A percentile compares a stretch with the other conserved stretches of the same genome.
Evolutionary conservation across 2,797 vertebrate genomes (phyloP).

Genomic region (Gobionotothen gibberifrons): DNA sequence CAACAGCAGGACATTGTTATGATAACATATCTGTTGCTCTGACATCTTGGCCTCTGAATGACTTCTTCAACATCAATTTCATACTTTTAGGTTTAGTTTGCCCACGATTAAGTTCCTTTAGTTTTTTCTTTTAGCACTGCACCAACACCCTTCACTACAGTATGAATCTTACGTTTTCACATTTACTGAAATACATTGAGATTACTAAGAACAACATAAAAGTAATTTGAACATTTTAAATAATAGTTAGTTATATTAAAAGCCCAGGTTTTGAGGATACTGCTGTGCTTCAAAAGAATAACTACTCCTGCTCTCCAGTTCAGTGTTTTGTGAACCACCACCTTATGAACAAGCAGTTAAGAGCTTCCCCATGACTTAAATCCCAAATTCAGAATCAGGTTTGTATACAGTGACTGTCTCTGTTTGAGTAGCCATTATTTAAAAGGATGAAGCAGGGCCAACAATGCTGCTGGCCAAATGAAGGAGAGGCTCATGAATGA

Average conservation of each 20-base stretch:
- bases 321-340: not conserved
- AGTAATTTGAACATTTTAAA: not conserved
- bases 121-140: too few species aligned
- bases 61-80: too few species aligned
- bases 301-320: not conserved
- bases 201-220: not conserved
- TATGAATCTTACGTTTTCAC: not conserved
- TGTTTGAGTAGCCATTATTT: constrained; percentile 30
- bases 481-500: constrained; percentile 16
- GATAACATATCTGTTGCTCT: too few species aligned
- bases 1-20: too few species aligned
- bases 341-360: not conserved
- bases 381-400: constrained; percentile 13
- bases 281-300: not conserved
- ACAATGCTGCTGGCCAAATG: constrained; percentile 23
- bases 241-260: not conserved
- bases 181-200: too few species aligned
- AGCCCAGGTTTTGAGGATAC: not conserved
- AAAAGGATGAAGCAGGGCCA: constrained; percentile 1
- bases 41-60: too few species aligned
- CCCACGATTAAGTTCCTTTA: too few species aligned
- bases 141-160: not conserved
- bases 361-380: not conserved
- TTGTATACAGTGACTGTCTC: not conserved
- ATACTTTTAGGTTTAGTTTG: too few species aligned